phyloP scores from a whole-genome alignment of 2,797 vertebrate species.

The Dendrocincla tyrannina region DNA sequence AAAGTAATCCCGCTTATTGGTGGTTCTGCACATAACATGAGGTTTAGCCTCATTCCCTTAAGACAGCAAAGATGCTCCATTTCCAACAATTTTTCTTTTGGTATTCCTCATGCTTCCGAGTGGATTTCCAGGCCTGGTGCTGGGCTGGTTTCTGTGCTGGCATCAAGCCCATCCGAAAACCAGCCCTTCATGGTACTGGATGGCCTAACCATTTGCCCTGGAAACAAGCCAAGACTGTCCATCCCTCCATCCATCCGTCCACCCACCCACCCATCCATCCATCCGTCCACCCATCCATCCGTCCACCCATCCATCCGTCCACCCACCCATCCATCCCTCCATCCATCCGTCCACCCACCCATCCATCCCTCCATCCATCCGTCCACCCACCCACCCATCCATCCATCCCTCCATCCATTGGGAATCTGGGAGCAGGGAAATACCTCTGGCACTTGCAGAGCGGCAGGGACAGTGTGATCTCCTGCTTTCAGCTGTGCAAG shows the following conservation, averaged over 20 bases:
- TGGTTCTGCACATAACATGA: background rate
- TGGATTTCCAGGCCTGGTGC: accelerated
- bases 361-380: accelerated
- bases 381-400: too few relatives aligned
- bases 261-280: too few relatives aligned
- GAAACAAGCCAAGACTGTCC: background rate
- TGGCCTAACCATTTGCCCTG: accelerated
- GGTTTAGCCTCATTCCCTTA: background rate
- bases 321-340: too few relatives aligned
- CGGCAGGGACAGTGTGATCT: background rate
- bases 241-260: too few relatives aligned
- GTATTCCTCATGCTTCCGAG: accelerated
- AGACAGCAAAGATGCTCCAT: accelerated
- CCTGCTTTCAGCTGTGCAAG: background rate
- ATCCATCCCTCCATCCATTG: background rate
- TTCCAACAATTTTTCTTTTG: accelerated
- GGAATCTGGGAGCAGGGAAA: background rate
- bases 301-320: too few relatives aligned
- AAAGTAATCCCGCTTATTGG: background rate
- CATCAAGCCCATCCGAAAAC: background rate
- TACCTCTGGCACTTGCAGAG: background rate
- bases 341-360: background rate
- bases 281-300: too few relatives aligned
- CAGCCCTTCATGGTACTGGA: background rate
- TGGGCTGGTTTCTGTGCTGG: background rate